Evolutionary conservation across 1,140 invertebrate species (phyloP), one percentile per base, ranked within the genome.

Genomic region (Odontomachus brunneus): DNA sequence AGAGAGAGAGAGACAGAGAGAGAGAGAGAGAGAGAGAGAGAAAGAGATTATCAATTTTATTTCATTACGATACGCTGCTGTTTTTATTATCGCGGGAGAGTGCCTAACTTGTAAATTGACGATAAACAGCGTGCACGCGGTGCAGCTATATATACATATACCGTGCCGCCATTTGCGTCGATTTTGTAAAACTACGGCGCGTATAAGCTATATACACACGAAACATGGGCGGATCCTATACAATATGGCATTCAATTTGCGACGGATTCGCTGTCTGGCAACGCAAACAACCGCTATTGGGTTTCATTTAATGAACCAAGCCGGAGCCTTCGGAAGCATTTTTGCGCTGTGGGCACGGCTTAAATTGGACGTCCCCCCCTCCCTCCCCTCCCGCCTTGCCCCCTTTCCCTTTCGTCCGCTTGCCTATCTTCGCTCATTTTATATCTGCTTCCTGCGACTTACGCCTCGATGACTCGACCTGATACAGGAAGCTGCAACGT

Each of bases 231-330:
- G 83, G 86, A 73, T 78, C 88, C 89, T 89, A 91, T 91, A 91
- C 91, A 92, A 92, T 92, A 92, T 91, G 91, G 90, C 88, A 89
- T 91, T 89, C 89, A 92, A 92, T 92, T 92, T 92, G 85, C 89
- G 78, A 86, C 84, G 85, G 90, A 89, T 87, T 89, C 90, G 89
- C 88, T 89, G 90, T 91, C 85, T 89, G 87, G 88, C 88, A 92
- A 92, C 89, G 89, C 89, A 92, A 92, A 92, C 90, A 92, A 90
- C 90, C 89, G 88, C 90, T 91, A 92, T 92, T 92, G 91, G 91
- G 89, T 92, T 92, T 89, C 90, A 91, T 90, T 90, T 92, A 92
- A 92, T 92, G 91, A 92, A 91, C 87, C 88, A 84, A 90, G 86
- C 86, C 85, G 62, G 84, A 84, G 86, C 90, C 90, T 88, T 92